Percentiles rank a stretch among this genome's conserved stretches.
Evolutionary conservation across 2,113 vertebrate genomes (phyloP).

Genomic region (Trogon melanurus): DNA sequence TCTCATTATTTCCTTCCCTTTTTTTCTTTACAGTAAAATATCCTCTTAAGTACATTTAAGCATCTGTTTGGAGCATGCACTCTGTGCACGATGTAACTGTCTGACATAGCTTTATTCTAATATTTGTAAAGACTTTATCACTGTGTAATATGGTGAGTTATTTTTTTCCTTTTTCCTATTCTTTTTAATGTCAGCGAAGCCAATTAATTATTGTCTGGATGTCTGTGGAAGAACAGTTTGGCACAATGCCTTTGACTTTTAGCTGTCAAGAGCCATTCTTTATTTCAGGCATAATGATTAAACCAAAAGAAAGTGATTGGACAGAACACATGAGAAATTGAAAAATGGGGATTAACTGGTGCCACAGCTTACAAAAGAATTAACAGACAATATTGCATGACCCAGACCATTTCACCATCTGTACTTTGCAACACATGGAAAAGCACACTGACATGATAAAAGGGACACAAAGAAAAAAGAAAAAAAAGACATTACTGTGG

Average conservation of each 20-base stretch:
- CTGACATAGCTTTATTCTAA: neutral
- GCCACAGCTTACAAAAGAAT: neutral
- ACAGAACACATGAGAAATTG: neutral
- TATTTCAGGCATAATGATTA: neutral
- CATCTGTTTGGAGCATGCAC: neutral
- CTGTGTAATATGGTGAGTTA: neutral
- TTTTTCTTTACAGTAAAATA: neutral
- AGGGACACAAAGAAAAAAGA: neutral
- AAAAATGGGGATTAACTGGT: neutral
- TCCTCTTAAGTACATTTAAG: neutral
- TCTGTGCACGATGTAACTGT: neutral
- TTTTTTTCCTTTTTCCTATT: neutral
- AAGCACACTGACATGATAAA: neutral
- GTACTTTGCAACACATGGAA: constrained; percentile 4
- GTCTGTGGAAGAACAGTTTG: neutral
- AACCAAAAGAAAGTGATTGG: neutral
- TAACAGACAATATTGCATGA: neutral
- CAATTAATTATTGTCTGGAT: neutral
- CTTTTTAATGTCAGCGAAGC: neutral
- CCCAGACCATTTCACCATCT: neutral
- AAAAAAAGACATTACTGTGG: neutral
- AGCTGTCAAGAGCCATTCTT: neutral
- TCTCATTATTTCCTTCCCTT: neutral
- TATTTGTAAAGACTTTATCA: neutral
- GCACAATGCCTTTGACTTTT: neutral